Conservation (phyloP, 1,140 invertebrate species). For the Drosophila biarmipes region DNA sequence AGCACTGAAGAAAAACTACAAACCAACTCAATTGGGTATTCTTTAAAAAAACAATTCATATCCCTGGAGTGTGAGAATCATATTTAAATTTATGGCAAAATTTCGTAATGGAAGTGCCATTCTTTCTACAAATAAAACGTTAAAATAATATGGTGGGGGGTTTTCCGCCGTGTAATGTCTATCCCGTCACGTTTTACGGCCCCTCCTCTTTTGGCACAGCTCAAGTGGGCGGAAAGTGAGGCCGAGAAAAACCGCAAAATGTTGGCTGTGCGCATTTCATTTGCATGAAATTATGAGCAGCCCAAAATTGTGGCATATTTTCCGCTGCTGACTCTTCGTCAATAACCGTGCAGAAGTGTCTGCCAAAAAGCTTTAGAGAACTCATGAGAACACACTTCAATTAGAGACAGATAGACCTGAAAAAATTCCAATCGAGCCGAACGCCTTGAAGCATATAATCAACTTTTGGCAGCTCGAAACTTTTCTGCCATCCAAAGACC, state of each 20-base stretch:
- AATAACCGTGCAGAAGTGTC: constrained; percentile 7
- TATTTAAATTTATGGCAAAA: too few relatives aligned
- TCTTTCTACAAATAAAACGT: background rate
- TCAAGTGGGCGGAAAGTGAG: constrained; percentile 20
- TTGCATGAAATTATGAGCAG: constrained; percentile 62
- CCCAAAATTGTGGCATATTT: background rate
- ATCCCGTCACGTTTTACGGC: constrained; percentile 16
- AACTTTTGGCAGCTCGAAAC: constrained; percentile 63
- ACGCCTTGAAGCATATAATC: constrained; percentile 60
- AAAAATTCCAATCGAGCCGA: constrained; percentile 57
- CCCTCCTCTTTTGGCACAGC: constrained; percentile 13
- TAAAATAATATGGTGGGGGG: background rate
- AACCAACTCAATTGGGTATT: too few relatives aligned
- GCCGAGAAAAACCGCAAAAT: constrained; percentile 33
- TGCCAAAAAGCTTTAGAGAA: constrained; percentile 5
- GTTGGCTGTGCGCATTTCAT: constrained; percentile 53
- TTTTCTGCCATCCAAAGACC: constrained; percentile 33
- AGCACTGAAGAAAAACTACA: background rate
- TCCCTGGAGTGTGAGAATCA: too few relatives aligned
- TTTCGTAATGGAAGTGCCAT: background rate
- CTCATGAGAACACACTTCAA: constrained; percentile 28
- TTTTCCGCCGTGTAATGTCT: background rate
- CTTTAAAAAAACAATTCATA: too few relatives aligned
- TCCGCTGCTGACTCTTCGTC: constrained; percentile 21
- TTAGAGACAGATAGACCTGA: constrained; percentile 48